These are phyloP conservation scores for Solea senegalensis DNA, from an alignment of 2,113 vertebrate species.

Conservation along the genomic window DNA sequence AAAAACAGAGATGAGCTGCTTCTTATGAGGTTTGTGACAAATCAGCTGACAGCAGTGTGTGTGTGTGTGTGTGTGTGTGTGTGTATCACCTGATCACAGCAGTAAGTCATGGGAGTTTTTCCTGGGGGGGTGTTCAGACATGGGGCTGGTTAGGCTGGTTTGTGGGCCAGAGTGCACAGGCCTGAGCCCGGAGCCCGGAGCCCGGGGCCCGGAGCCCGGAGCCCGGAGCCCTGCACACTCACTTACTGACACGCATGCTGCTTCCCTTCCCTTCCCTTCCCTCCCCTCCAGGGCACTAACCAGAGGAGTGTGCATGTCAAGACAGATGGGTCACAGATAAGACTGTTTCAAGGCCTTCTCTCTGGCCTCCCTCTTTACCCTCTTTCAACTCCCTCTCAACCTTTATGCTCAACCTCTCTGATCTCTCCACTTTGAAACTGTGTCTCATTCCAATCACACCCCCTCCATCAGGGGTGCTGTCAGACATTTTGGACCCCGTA, in stretches of 20 bases:
- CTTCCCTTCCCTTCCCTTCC: constrained; percentile 21
- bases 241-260: constrained; percentile 54
- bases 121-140: constrained; percentile 53
- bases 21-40: background rate
- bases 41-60: constrained; percentile 29
- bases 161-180: constrained; percentile 72
- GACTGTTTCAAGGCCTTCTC: constrained; percentile 52
- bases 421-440: constrained; percentile 62
- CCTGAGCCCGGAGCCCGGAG: constrained; percentile 37
- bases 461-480: background rate
- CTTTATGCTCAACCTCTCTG: constrained; percentile 47
- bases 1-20: background rate
- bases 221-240: constrained; percentile 53
- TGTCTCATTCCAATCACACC: constrained; percentile 37
- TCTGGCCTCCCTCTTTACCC: constrained; percentile 29
- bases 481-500: background rate
- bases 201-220: constrained; percentile 13
- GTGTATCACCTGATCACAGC: background rate
- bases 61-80: too few relatives aligned
- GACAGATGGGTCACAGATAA: constrained; percentile 76
- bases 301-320: constrained; percentile 70
- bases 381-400: constrained; percentile 50
- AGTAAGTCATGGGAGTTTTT: constrained; percentile 63
- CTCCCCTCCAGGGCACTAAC: constrained; percentile 60
- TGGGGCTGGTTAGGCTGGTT: constrained; percentile 69